These are phyloP conservation scores for Lithobius niger DNA, from an alignment of 1,140 invertebrate genomes.

Conservation along the genomic window DNA sequence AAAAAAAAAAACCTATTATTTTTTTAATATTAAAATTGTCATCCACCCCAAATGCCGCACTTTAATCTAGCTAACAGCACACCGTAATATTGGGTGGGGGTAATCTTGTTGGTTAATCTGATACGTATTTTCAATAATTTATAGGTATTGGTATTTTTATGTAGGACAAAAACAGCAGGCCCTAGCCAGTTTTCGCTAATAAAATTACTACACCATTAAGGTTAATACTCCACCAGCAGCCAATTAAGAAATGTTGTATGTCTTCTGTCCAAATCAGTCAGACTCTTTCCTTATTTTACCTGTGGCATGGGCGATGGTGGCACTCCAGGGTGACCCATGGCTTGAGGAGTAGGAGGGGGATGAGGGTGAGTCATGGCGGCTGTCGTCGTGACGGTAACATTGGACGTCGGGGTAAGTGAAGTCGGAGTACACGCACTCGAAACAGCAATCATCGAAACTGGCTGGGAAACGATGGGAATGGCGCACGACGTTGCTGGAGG, in stretches of 20 bases:
- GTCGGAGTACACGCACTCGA: neutral
- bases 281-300: neutral
- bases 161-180: no score
- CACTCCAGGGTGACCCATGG: constrained; percentile 2
- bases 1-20: no score
- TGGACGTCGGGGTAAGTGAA: neutral
- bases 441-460: neutral
- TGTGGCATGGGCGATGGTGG: constrained; percentile 10
- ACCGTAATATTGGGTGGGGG: no score
- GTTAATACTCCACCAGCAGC: no score
- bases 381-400: constrained; percentile 3
- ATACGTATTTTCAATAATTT: no score
- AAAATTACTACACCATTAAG: no score
- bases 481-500: neutral
- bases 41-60: no score
- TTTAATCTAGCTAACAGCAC: no score
- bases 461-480: neutral
- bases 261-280: neutral
- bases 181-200: no score
- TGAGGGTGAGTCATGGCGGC: constrained; percentile 1
- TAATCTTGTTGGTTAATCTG: no score
- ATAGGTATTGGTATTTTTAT: no score
- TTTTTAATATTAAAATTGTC: no score
- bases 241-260: neutral
- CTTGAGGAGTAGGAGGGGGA: neutral